Conservation (phyloP, 2,797 vertebrate genomes). For the Myotis vivesi region DNA sequence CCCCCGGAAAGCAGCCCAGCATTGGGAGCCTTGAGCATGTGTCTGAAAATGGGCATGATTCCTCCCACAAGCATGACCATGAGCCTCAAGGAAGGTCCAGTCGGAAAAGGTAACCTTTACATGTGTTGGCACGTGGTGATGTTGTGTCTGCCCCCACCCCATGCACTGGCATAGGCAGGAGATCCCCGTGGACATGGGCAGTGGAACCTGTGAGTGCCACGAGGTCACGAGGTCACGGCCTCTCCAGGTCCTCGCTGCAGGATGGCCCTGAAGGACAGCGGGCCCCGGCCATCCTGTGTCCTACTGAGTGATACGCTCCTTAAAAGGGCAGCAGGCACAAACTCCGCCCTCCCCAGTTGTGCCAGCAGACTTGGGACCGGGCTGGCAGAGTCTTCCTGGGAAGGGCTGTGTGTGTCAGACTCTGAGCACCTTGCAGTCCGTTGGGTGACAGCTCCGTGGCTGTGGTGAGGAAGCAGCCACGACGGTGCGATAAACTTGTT, state of each 20-base stretch:
- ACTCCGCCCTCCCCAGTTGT: not conserved
- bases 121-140: not conserved
- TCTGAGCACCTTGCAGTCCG: not conserved
- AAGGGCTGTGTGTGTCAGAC: not conserved
- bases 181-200: not conserved
- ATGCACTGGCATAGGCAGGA: not conserved
- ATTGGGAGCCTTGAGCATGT: slow-evolving; percentile 89
- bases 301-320: not conserved
- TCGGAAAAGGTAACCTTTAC: slow-evolving; percentile 91
- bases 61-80: slow-evolving; percentile 88
- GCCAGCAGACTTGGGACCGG: not conserved
- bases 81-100: slow-evolving; percentile 90
- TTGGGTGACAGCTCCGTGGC: fast-evolving
- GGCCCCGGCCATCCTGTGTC: not conserved
- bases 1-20: slow-evolving; percentile 89
- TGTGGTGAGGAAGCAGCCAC: not conserved
- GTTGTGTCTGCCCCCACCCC: not conserved
- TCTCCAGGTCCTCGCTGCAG: not conserved
- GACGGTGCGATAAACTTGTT: not conserved
- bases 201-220: not conserved
- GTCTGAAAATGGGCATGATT: slow-evolving; percentile 89
- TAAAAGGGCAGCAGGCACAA: not conserved
- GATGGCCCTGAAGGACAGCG: not conserved
- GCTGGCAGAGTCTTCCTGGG: not conserved
- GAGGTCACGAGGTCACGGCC: not conserved